Evolutionary conservation across 2,888 invertebrate genomes (phyloP).

Genomic region (Lepeophtheirus nordmannii): DNA sequence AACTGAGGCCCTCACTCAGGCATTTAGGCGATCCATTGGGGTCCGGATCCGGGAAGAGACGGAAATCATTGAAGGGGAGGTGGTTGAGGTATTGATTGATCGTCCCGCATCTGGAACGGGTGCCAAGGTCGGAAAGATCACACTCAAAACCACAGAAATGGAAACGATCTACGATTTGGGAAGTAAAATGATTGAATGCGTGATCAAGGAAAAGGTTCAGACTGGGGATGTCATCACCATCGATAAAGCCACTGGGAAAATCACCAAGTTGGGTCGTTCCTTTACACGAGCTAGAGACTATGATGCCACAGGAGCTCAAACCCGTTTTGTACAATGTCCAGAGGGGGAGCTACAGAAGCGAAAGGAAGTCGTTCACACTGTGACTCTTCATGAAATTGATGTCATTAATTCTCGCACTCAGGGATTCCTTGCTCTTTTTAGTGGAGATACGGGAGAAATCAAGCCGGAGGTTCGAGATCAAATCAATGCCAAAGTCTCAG

Average conservation of each 20-base stretch:
- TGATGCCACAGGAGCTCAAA: constrained; percentile 61
- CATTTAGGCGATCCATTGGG: constrained; percentile 61
- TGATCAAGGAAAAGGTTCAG: constrained; percentile 88
- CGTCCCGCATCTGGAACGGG: constrained; percentile 78
- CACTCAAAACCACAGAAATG: constrained; percentile 98
- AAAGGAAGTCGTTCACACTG: constrained; percentile 91
- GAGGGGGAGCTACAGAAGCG: constrained; percentile 96
- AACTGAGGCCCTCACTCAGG: constrained; percentile 92
- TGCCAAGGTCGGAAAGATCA: constrained; percentile 76
- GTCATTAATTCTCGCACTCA: constrained; percentile 97
- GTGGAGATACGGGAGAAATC: constrained; percentile 98
- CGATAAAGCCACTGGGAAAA: constrained; percentile 93
- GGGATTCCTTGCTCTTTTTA: constrained; percentile 90
- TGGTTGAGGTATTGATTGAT: constrained; percentile 92
- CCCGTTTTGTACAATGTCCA: constrained; percentile 88
- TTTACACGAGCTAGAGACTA: constrained; percentile 93
- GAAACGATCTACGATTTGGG: constrained; percentile 98
- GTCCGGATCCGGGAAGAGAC: constrained; percentile 93
- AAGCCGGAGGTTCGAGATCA: constrained; percentile 94
- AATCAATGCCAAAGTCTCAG: constrained; percentile 89
- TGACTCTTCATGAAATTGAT: constrained; percentile 96
- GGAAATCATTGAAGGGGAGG: constrained; percentile 97
- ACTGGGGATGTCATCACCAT: constrained; percentile 94
- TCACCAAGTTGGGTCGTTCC: constrained; percentile 74
- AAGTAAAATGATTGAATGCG: constrained; percentile 89